Evolutionary conservation across 2,888 invertebrate species (phyloP).

Genomic region (Agrochola macilenta): DNA sequence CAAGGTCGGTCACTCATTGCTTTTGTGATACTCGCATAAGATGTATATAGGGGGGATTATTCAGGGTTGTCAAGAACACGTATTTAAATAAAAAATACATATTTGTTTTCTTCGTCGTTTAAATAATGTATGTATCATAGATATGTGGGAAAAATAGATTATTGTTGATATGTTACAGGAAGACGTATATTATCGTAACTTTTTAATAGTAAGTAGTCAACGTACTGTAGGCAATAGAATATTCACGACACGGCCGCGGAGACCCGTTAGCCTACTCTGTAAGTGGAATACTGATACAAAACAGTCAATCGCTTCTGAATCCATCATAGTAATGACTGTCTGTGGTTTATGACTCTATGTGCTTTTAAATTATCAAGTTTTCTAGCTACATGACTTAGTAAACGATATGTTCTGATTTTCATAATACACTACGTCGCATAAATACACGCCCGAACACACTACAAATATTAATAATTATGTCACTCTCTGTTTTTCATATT

Average conservation of each 20-base stretch:
- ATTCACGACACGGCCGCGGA: conserved; percentile 77
- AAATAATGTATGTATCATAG: not conserved
- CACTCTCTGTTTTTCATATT: too few species aligned
- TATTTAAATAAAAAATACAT: not conserved
- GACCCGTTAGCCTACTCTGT: conserved; percentile 82
- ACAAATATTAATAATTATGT: too few species aligned
- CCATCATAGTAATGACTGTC: conserved; percentile 72
- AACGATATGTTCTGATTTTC: conserved; percentile 11
- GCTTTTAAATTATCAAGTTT: conserved; percentile 42
- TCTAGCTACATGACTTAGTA: conserved; percentile 20
- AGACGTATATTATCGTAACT: conserved; percentile 32
- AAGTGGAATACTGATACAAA: conserved; percentile 82
- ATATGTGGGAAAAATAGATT: not conserved
- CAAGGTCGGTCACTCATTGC: conserved; percentile 38
- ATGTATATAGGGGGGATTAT: conserved; percentile 10
- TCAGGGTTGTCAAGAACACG: conserved; percentile 41
- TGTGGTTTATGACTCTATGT: conserved; percentile 59
- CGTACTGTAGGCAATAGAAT: conserved; percentile 69
- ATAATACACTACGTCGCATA: too few species aligned
- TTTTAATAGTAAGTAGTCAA: conserved; percentile 53
- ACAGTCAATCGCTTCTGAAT: conserved; percentile 68
- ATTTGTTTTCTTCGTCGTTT: not conserved
- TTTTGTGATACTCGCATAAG: conserved; percentile 15
- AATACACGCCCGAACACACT: too few species aligned
- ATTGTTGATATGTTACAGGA: conserved; percentile 56